Percentiles rank a stretch among this genome's conserved stretches.
These are phyloP conservation scores for Carpatolechia fugitivella DNA, from an alignment of 2,888 invertebrate species.

Conservation along the genomic window DNA sequence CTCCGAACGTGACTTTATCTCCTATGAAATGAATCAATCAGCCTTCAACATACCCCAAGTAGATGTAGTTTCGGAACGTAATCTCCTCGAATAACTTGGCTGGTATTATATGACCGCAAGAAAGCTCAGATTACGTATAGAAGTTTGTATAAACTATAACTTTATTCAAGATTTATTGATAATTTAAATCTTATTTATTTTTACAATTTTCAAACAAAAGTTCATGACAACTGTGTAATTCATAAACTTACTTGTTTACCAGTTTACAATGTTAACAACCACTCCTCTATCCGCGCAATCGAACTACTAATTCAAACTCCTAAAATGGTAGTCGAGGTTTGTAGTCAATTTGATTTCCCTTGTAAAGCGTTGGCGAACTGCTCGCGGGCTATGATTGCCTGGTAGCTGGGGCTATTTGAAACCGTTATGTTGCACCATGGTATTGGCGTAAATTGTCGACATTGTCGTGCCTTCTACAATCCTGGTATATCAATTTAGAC, in stretches of 20 bases:
- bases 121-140: too few species aligned
- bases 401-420: slow-evolving; percentile 9
- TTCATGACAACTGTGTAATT: too few species aligned
- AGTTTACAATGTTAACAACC: slow-evolving; percentile 9
- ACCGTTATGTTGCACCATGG: slow-evolving; percentile 8
- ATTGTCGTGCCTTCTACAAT: slow-evolving; percentile 10
- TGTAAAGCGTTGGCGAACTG: slow-evolving; percentile 7
- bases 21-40: slow-evolving; percentile 64
- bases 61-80: neutral
- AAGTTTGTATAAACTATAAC: too few species aligned
- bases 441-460: slow-evolving; percentile 4
- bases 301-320: slow-evolving; percentile 4
- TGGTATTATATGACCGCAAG: neutral
- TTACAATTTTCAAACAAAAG: too few species aligned
- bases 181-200: too few species aligned
- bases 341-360: slow-evolving; percentile 12
- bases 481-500: slow-evolving; percentile 6
- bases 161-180: too few species aligned
- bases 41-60: slow-evolving; percentile 36
- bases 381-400: slow-evolving; percentile 8
- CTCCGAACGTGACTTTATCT: slow-evolving; percentile 49
- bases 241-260: neutral
- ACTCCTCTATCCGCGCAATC: slow-evolving; percentile 1
- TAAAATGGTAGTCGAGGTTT: slow-evolving; percentile 10
- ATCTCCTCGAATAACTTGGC: neutral